A percentile compares a stretch with the other conserved stretches of the same genome.
Evolutionary conservation across 2,888 invertebrate species (phyloP).

Genomic region (Candidula unifasciata): DNA sequence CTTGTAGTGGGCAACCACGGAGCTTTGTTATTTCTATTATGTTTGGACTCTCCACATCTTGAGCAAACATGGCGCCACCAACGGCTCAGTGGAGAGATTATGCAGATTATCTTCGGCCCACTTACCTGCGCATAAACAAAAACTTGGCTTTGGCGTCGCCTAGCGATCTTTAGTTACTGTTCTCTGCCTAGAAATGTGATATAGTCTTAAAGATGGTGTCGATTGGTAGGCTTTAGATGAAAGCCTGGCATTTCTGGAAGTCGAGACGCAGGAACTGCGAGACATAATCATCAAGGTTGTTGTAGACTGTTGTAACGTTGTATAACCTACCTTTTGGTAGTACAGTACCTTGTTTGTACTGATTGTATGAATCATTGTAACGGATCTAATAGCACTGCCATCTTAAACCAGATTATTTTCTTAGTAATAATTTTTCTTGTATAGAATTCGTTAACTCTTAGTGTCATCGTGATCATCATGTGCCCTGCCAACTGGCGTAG

Average conservation of each 20-base stretch:
- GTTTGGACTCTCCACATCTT: neutral
- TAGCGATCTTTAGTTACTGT: neutral
- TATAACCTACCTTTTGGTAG: too few species aligned
- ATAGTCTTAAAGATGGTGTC: neutral
- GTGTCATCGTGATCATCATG: too few species aligned
- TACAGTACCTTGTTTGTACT: too few species aligned
- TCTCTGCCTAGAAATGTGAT: slow-evolving; percentile 9
- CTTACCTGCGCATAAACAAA: slow-evolving; percentile 12
- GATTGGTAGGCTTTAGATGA: neutral
- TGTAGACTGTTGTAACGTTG: too few species aligned
- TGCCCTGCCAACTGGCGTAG: too few species aligned
- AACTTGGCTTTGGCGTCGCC: neutral
- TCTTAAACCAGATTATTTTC: too few species aligned
- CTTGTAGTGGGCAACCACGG: neutral
- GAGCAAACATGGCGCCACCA: slow-evolving; percentile 15
- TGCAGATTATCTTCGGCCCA: neutral
- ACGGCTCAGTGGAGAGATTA: slow-evolving; percentile 9
- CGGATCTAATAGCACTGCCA: too few species aligned
- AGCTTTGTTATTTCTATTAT: slow-evolving; percentile 10
- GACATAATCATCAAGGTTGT: too few species aligned
- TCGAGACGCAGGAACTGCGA: too few species aligned
- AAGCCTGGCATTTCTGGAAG: neutral
- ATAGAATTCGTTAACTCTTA: too few species aligned
- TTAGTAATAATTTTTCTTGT: too few species aligned
- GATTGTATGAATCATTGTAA: too few species aligned